Conservation (phyloP, 2,113 vertebrate genomes). For the Eulemur macaco region DNA sequence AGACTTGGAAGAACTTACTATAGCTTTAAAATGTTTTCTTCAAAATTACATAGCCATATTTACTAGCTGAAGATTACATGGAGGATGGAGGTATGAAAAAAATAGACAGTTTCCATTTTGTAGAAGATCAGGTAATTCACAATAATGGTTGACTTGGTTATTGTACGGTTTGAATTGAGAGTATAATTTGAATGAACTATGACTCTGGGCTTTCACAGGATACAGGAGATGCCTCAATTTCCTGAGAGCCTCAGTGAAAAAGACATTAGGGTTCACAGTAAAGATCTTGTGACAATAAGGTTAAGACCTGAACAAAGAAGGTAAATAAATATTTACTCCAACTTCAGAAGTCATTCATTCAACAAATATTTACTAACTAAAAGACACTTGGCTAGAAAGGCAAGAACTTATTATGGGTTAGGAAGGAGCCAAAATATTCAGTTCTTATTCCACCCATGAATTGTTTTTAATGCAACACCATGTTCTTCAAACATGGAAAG, state of each 20-base stretch:
- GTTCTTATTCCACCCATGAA: not conserved
- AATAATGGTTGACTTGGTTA: not conserved
- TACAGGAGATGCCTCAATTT: not conserved
- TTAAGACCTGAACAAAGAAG: constrained; percentile 23
- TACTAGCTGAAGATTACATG: not conserved
- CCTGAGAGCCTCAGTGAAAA: not conserved
- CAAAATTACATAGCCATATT: not conserved
- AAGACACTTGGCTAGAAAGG: not conserved
- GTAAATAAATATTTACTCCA: constrained; percentile 23
- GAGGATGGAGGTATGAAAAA: not conserved
- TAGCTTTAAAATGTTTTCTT: not conserved
- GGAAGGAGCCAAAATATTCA: not conserved
- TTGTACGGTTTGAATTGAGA: not conserved
- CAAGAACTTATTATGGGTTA: not conserved
- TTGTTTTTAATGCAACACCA: not conserved
- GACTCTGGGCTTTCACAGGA: not conserved
- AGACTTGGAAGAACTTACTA: not conserved
- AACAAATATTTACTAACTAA: constrained; percentile 22
- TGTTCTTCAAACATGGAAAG: not conserved
- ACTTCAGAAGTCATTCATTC: constrained; percentile 32
- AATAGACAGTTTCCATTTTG: not conserved
- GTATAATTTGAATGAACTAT: not conserved
- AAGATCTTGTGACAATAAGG: not conserved
- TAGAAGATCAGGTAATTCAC: not conserved
- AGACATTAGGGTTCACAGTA: not conserved